Evolutionary conservation across 2,113 vertebrate species (phyloP), one percentile per base, ranked within the genome.

Genomic region (Pluvianellus socialis): DNA sequence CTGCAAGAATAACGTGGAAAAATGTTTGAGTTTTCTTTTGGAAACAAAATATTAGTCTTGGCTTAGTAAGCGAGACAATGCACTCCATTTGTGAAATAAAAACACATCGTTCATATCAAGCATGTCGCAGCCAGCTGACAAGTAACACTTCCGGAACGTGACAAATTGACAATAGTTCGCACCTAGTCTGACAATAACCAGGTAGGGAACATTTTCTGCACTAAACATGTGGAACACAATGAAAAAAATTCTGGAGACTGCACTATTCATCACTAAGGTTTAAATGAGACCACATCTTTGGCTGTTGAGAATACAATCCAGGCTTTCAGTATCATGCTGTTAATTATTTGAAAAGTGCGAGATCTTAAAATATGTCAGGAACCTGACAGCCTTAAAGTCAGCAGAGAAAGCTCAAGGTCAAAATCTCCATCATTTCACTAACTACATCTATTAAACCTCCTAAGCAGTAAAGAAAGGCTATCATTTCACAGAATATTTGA

Each of bases 41-140:
- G 96, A 98, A 98, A 98, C 84, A 98, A 98, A 98, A 98, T 98
- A 98, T 98, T 98, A 98, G 97, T 98, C 96, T 98, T 98, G 98
- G 98, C 98, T 97, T 97, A 79, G 79, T 66, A 87, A 97, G 95
- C 30, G 90, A 98, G 97, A 97, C 96, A 95, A 97, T 98, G 94
- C 95, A 97, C 92, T 97, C 95, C 94, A 79, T 66, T 82, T 91
- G 95, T 92, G 86, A 95, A 97, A 97, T 53, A 95, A 97, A 98
- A 98, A 97, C 93, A 50, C 23, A 50, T 50, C 49, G 22, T 50
- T 50, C 49, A 94, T 58, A 96, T 93, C 91, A 93, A 96, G 96
- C 80, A 72, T 67, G 95, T 98, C 97, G 96, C 75, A 95, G 75
- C 63, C 94, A 92, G 95, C 79, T 96, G 98, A 98, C 96, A 96